Percentiles rank a stretch among this genome's conserved stretches.
Evolutionary conservation across 2,113 vertebrate species (phyloP).

Genomic region (Nipponia nippon): DNA sequence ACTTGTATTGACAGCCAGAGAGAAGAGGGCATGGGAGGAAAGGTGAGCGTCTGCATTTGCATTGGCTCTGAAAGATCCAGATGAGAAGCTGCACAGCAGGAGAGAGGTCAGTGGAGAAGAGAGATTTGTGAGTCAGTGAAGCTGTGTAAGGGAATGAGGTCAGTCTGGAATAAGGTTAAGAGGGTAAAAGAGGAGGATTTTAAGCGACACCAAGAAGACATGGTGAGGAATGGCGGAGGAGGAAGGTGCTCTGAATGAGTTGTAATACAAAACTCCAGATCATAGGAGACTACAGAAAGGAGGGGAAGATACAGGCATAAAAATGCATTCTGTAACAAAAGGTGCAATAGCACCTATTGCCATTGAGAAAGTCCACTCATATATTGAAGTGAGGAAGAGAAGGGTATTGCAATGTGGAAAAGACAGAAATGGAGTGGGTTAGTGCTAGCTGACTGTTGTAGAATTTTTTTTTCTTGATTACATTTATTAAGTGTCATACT

Average conservation of each 20-base stretch:
- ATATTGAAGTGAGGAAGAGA: neutral
- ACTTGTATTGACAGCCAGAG: neutral
- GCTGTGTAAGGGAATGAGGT: conserved; percentile 27
- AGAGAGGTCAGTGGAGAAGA: conserved; percentile 47
- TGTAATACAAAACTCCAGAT: neutral
- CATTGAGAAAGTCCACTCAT: neutral
- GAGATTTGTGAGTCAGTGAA: conserved; percentile 42
- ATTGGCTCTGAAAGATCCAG: neutral
- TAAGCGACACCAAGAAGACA: neutral
- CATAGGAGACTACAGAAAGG: neutral
- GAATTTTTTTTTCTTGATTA: neutral
- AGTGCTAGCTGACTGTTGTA: neutral
- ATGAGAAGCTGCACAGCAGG: conserved; percentile 2
- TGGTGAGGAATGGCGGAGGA: neutral
- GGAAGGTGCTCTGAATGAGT: neutral
- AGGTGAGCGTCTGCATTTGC: neutral
- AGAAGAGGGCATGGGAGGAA: conserved; percentile 35
- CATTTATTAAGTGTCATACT: neutral
- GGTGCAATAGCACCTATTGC: rapidly evolving
- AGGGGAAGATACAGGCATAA: neutral
- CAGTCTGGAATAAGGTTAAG: conserved; percentile 50
- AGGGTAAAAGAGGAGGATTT: conserved; percentile 30
- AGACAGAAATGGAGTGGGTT: neutral
- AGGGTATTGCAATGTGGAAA: neutral
- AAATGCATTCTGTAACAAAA: neutral